These are phyloP conservation scores for Connochaetes taurinus DNA, from an alignment of 2,113 vertebrate genomes.

Conservation along the genomic window DNA sequence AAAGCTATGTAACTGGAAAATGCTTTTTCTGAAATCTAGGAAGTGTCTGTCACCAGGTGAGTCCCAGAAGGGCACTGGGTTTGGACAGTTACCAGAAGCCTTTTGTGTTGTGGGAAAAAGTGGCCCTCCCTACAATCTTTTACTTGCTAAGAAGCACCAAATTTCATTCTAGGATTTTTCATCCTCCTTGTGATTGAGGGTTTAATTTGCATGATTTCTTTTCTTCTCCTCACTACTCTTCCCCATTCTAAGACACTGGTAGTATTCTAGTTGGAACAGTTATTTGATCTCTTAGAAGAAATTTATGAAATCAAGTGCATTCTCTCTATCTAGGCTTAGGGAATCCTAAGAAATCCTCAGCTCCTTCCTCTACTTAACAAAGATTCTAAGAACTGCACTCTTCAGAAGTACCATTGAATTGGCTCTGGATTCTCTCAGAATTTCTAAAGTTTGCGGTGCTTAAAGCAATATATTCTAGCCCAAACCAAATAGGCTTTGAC, in stretches of 20 bases:
- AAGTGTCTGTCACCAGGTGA: not conserved
- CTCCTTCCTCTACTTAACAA: not conserved
- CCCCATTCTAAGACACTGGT: not conserved
- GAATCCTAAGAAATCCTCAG: not conserved
- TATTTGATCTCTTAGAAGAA: not conserved
- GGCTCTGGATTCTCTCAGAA: conserved; percentile 43
- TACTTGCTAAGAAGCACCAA: not conserved
- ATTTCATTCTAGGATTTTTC: not conserved
- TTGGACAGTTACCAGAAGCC: not conserved
- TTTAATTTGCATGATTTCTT: not conserved
- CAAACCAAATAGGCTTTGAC: conserved; percentile 58
- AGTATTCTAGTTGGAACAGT: not conserved
- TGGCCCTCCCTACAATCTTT: not conserved
- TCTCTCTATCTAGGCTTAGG: not conserved
- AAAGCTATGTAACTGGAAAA: not conserved
- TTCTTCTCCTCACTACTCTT: not conserved
- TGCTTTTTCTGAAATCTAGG: not conserved
- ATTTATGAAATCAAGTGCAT: not conserved
- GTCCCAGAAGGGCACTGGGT: not conserved
- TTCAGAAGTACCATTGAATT: conserved; percentile 47
- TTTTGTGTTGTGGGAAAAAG: not conserved
- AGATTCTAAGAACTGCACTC: conserved; percentile 42
- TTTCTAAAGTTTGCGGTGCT: conserved; percentile 52
- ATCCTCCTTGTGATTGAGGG: not conserved
- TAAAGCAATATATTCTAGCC: conserved; percentile 62